Conservation (phyloP, 2,797 vertebrate species). For the Sebastolobus altivelis region DNA sequence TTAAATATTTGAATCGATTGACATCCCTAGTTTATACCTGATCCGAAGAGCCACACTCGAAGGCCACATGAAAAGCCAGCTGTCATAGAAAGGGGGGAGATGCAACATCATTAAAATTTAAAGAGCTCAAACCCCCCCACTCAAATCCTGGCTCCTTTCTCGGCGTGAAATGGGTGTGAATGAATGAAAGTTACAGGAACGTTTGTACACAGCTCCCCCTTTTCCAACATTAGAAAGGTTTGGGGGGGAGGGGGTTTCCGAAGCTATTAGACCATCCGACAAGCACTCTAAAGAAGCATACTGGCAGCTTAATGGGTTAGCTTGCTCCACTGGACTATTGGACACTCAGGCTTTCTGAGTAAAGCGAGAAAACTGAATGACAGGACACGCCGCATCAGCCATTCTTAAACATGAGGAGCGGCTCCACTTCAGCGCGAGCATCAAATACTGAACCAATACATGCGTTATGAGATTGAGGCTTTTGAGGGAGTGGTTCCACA, state of each 20-base stretch:
- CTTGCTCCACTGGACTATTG: slow-evolving; percentile 6
- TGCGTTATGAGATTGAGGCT: not conserved
- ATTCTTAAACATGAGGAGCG: slow-evolving; percentile 18
- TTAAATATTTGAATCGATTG: no score
- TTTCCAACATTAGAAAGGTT: not conserved
- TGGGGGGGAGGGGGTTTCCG: not conserved
- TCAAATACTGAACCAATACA: not conserved
- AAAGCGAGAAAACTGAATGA: slow-evolving; percentile 10
- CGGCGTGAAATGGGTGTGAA: not conserved
- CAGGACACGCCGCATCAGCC: slow-evolving; percentile 21
- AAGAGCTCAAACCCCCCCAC: not conserved
- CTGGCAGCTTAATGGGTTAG: slow-evolving; percentile 6
- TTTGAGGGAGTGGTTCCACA: slow-evolving; percentile 11
- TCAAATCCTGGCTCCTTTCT: not conserved
- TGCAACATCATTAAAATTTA: no score
- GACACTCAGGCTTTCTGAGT: slow-evolving; percentile 6
- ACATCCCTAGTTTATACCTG: no score
- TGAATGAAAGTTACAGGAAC: slow-evolving; percentile 5
- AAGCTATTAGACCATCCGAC: slow-evolving; percentile 2
- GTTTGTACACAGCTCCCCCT: not conserved
- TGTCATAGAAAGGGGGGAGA: not conserved
- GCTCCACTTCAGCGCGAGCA: not conserved
- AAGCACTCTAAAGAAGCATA: slow-evolving; percentile 2
- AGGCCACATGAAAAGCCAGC: not conserved
- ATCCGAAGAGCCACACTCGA: not conserved